These are phyloP conservation scores for Callyntrura sp. DNA, from an alignment of 2,888 invertebrate species.

Conservation along the genomic window DNA sequence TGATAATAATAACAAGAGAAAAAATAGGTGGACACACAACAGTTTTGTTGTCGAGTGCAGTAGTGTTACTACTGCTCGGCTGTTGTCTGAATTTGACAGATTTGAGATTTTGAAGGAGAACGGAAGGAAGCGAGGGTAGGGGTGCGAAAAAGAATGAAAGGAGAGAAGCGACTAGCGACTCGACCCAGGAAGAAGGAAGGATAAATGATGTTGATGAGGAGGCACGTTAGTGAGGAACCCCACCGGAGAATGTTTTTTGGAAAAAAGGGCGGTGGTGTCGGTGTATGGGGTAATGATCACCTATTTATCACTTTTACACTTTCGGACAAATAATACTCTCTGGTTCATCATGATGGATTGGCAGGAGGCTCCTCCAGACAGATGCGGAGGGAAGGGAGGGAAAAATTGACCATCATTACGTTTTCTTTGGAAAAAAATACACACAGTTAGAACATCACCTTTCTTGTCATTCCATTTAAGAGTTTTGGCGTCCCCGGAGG, in stretches of 20 bases:
- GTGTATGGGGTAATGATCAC: constrained; percentile 78
- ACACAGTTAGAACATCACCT: constrained; percentile 8
- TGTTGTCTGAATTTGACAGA: constrained; percentile 77
- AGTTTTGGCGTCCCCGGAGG: constrained; percentile 47
- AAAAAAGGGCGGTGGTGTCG: too few species aligned
- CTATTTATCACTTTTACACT: constrained; percentile 78
- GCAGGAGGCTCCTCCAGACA: too few species aligned
- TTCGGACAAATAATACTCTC: too few species aligned
- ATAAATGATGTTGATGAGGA: constrained; percentile 41
- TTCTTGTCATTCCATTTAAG: constrained; percentile 50
- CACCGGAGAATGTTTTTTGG: constrained; percentile 69
- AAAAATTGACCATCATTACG: too few species aligned
- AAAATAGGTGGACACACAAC: constrained; percentile 20
- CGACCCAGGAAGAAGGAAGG: constrained; percentile 8
- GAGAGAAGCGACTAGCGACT: too few species aligned
- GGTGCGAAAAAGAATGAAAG: not conserved
- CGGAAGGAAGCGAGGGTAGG: not conserved
- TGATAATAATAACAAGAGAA: not conserved
- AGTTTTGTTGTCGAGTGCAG: too few species aligned
- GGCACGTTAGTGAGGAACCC: constrained; percentile 60
- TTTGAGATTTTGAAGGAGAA: constrained; percentile 36
- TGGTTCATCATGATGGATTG: too few species aligned
- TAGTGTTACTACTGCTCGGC: too few species aligned
- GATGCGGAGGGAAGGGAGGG: too few species aligned
- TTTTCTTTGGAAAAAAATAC: too few species aligned